Evolutionary conservation across 2,888 invertebrate genomes (phyloP).

Genomic region (Aphodius granarius): DNA sequence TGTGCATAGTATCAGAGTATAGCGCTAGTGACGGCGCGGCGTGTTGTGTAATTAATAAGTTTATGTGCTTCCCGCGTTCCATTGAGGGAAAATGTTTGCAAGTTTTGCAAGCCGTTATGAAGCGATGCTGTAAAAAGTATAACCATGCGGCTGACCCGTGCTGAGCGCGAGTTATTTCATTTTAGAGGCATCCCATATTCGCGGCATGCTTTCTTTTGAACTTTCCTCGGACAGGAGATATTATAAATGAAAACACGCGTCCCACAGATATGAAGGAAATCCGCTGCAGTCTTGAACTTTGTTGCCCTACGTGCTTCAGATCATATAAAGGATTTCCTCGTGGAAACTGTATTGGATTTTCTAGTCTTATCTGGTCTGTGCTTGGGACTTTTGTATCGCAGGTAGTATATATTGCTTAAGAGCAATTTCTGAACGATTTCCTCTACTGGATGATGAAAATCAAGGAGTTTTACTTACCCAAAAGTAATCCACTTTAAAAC

Average conservation of each 20-base stretch:
- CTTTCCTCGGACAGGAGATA: not conserved
- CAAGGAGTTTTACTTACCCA: slow-evolving; percentile 66
- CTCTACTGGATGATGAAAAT: too few species aligned
- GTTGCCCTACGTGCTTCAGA: not conserved
- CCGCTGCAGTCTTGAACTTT: not conserved
- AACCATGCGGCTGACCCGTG: not conserved
- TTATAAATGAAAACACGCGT: not conserved
- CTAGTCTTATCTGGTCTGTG: not conserved
- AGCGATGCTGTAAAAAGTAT: not conserved
- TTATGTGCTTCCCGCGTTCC: not conserved
- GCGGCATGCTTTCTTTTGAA: not conserved
- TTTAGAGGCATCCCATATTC: not conserved
- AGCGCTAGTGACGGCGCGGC: not conserved
- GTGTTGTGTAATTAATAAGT: not conserved
- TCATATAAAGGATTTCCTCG: not conserved
- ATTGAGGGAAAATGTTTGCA: not conserved
- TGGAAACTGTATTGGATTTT: not conserved
- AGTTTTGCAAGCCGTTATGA: not conserved
- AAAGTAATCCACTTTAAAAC: slow-evolving; percentile 85
- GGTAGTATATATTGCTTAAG: too few species aligned
- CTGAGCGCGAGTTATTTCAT: not conserved
- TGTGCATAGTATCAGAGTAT: not conserved
- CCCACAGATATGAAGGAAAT: not conserved
- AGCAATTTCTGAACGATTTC: too few species aligned
- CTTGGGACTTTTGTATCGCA: too few species aligned